Percentiles rank a stretch among this genome's conserved stretches.
Evolutionary conservation across 1,140 invertebrate genomes (phyloP).

Genomic region (Macrosteles quadrilineatus): DNA sequence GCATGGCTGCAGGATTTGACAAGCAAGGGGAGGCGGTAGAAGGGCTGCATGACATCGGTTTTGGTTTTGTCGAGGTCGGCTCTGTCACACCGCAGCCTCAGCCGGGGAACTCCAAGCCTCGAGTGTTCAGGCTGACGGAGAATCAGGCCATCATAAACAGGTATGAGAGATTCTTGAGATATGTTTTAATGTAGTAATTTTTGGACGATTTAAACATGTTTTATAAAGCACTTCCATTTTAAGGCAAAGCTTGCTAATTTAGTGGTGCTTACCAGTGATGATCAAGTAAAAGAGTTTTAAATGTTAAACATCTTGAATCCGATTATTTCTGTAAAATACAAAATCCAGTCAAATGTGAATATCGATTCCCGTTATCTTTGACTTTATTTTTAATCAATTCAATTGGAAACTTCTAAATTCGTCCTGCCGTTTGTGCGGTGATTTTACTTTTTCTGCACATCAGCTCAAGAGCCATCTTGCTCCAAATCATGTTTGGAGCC

Average conservation of each 20-base stretch:
- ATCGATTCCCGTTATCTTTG: no score
- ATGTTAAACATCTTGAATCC: not conserved
- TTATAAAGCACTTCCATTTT: not conserved
- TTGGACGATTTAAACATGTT: not conserved
- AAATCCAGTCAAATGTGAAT: no score
- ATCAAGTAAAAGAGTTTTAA: not conserved
- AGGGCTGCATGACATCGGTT: conserved; percentile 82
- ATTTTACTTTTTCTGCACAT: no score
- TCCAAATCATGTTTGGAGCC: no score
- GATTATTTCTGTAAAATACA: not conserved
- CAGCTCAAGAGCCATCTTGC: no score
- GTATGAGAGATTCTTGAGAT: conserved; percentile 46
- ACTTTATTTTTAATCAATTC: no score
- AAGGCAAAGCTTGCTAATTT: not conserved
- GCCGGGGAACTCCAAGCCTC: conserved; percentile 86
- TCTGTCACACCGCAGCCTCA: conserved; percentile 94
- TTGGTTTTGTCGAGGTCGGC: conserved; percentile 96
- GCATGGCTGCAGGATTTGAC: conserved; percentile 97
- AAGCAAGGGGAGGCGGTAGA: conserved; percentile 92
- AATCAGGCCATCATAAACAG: conserved; percentile 94
- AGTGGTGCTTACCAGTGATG: not conserved
- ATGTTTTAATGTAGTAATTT: not conserved
- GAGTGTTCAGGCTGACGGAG: conserved; percentile 84
- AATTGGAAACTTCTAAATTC: no score
- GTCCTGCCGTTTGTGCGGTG: no score